Evolutionary conservation across 2,113 vertebrate species (phyloP), one percentile per base, ranked within the genome.

Genomic region (Ailurus styani): DNA sequence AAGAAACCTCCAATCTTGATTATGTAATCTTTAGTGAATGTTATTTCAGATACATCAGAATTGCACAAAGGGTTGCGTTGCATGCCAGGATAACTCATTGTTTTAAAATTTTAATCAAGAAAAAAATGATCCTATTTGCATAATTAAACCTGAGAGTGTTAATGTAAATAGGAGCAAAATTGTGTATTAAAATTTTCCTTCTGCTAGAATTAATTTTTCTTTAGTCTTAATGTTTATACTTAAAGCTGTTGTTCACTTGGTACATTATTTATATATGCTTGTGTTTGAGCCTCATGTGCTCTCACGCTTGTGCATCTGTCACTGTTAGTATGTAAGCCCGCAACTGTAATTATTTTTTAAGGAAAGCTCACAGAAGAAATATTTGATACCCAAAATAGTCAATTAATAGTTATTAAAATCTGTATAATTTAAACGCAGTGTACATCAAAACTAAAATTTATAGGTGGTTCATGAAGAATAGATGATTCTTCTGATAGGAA

Each of bases 281-380:
- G 29, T 60, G 10, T 57, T 14, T 29, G 7, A 2, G 1, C 34
- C 34, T 4, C 64, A 37, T 37, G 14, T 66, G 66, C 18, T 4
- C 62, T 66, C 66, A 68, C 9, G 27, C 42, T 45, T 31, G 15
- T 31, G 15, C 23, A 5, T 47, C 31, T 92, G 31, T 81, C 23
- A 86, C 37, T 89, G 6, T 89, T 66, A 84, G 50, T 78, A 17
- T n/a, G 68, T 90, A 70, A 94, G 29, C 21, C 45, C 8, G 37
- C 10, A 68, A 21, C 42, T 90, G 4, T 75, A 77, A 79, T 78
- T 79, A 62, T 37, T 96, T 93, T 87, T 18, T 57, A 17, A 34
- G 40, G 37, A 66, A 91, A 90, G 23, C 64, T 95, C 88, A 77
- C 17, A 91, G 37, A 91, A 90, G 34, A 93, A 87, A 64, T 96